These are phyloP conservation scores for Platyrinchus mystaceus DNA, from an alignment of 2,797 vertebrate species.

Conservation along the genomic window DNA sequence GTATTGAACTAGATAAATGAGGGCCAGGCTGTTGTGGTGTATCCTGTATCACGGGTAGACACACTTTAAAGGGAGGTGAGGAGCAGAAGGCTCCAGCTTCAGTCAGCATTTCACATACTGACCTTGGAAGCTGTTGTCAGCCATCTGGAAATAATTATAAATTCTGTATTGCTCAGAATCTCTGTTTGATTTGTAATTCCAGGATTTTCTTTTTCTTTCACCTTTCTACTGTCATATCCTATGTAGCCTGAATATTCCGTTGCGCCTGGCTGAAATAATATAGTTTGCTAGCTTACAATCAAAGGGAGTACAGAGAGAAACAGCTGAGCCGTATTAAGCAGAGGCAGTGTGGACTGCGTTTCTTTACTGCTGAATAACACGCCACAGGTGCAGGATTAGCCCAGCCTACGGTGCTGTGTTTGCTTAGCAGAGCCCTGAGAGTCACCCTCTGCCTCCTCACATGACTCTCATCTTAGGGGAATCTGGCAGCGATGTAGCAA, in stretches of 20 bases:
- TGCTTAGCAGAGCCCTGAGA: slow-evolving; percentile 54
- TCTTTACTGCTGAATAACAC: slow-evolving; percentile 72
- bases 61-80: neutral
- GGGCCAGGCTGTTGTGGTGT: neutral
- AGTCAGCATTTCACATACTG: neutral
- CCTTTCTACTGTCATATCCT: slow-evolving; percentile 62
- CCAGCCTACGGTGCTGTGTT: slow-evolving; percentile 41
- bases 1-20: neutral
- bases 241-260: slow-evolving; percentile 23
- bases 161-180: slow-evolving; percentile 4
- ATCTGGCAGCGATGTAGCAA: slow-evolving; percentile 40
- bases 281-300: slow-evolving; percentile 69
- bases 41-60: neutral
- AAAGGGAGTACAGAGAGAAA: slow-evolving; percentile 68
- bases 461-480: slow-evolving; percentile 48
- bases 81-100: neutral
- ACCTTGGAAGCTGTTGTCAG: neutral
- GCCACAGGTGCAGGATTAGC: slow-evolving; percentile 82
- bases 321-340: slow-evolving; percentile 79
- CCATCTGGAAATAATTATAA: slow-evolving; percentile 63
- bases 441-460: slow-evolving; percentile 58
- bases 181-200: slow-evolving; percentile 43
- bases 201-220: slow-evolving; percentile 50
- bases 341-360: slow-evolving; percentile 55
- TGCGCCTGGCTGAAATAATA: slow-evolving; percentile 50